Evolutionary conservation across 2,888 invertebrate genomes (phyloP), one percentile per base, ranked within the genome.

Genomic region (Fragum fragum): DNA sequence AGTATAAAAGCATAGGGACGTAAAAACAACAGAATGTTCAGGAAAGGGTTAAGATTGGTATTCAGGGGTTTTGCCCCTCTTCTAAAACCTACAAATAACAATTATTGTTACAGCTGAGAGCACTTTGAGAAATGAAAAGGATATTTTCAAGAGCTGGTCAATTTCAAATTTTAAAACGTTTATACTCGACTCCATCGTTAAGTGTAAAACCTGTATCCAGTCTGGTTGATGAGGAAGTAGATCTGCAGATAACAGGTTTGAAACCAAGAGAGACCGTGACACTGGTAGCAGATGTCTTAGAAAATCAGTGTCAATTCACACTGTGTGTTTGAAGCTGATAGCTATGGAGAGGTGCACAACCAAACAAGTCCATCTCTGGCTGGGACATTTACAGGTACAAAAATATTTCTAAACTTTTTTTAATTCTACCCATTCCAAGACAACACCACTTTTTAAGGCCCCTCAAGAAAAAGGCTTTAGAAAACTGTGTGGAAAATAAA

Each of bases 331-430:
- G 52, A 26, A 21, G 63, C 74, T 0, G 63, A 66, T 26, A n/a
- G 32, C 29, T 23, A 16, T 29, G 74, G 74, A 1, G 28, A 18
- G 0, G 23, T 74, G 1, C 28, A 57, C 21, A 57, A 57, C 18
- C 28, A 47, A 11, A 21, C 28, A 21, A 36, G n/a, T 59, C 39
- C 72, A 1, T 57, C 72, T 6, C 28, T 72, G 18, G 36, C 36
- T 1, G 72, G 72, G 7, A 72, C 72, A 26, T 72, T 55, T 23
- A 72, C 72, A 57, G 72, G 72, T 72, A 26, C 3, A 47, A 36
- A n/a, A n/a, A n/a, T n/a, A n/a, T n/a, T n/a, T n/a, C n/a, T n/a
- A n/a, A n/a, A n/a, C n/a, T n/a, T n/a, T n/a, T n/a, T n/a, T n/a
- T n/a, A n/a, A n/a, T n/a, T n/a, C n/a, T n/a, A n/a, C n/a, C n/a